These are phyloP conservation scores for Elysia crispata DNA, from an alignment of 2,888 invertebrate genomes.

Conservation along the genomic window DNA sequence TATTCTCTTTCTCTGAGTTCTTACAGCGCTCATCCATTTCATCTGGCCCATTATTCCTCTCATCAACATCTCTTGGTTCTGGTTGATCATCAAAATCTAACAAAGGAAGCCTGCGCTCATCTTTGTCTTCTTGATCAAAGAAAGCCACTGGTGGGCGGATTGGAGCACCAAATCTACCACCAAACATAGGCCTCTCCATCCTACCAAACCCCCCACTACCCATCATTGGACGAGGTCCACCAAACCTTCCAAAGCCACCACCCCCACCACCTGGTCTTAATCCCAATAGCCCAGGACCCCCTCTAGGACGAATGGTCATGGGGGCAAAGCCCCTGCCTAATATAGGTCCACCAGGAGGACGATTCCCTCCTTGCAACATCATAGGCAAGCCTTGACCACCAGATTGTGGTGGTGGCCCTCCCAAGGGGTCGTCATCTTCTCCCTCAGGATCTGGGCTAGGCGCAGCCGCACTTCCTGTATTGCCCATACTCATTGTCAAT, in stretches of 20 bases:
- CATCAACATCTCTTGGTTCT: conserved; percentile 32
- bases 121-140: conserved; percentile 55
- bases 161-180: conserved; percentile 39
- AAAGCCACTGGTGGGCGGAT: conserved; percentile 46
- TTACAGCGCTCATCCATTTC: conserved; percentile 38
- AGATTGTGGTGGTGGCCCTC: background rate
- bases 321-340: conserved; percentile 45
- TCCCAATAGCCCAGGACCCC: conserved; percentile 52
- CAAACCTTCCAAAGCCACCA: conserved; percentile 50
- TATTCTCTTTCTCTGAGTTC: background rate
- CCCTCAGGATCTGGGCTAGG: conserved; percentile 25
- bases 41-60: background rate
- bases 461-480: background rate
- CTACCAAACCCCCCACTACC: conserved; percentile 41
- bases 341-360: conserved; percentile 26
- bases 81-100: conserved; percentile 15
- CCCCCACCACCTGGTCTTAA: conserved; percentile 51
- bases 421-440: conserved; percentile 30
- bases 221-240: conserved; percentile 52
- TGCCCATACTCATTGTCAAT: conserved; percentile 22
- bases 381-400: conserved; percentile 21
- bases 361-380: conserved; percentile 35
- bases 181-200: conserved; percentile 49
- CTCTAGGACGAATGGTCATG: conserved; percentile 47
- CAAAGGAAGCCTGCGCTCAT: conserved; percentile 31